Evolutionary conservation across 2,113 vertebrate genomes (phyloP).

Genomic region (Nipponia nippon): DNA sequence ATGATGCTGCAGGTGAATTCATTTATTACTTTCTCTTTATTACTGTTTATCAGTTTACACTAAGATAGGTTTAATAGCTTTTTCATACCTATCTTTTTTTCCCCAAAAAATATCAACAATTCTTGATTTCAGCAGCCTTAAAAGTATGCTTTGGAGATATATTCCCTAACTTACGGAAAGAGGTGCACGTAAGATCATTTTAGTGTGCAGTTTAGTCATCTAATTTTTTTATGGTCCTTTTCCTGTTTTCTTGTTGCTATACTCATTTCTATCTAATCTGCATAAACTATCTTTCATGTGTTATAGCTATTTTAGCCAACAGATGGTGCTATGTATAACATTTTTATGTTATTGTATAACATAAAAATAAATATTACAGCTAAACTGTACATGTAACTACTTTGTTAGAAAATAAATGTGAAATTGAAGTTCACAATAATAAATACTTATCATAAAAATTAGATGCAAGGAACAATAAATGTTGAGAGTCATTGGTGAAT

Average conservation of each 20-base stretch:
- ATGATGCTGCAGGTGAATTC: background rate
- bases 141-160: background rate
- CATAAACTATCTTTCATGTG: conserved; percentile 64
- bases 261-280: conserved; percentile 17
- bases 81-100: background rate
- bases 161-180: background rate
- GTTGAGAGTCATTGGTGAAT: conserved; percentile 28
- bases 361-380: conserved; percentile 56
- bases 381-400: conserved; percentile 62
- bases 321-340: conserved; percentile 71
- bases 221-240: background rate
- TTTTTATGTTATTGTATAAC: conserved; percentile 65
- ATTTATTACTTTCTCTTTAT: background rate
- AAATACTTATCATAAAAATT: conserved; percentile 36
- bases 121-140: background rate
- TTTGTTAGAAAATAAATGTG: conserved; percentile 26
- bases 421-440: conserved; percentile 54
- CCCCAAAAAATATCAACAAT: background rate
- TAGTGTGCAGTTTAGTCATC: background rate
- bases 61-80: background rate
- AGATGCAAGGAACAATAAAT: background rate
- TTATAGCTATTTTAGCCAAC: conserved; percentile 69
- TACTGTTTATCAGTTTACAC: background rate
- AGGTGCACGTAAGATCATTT: background rate
- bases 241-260: background rate